Evolutionary conservation across 2,888 invertebrate species (phyloP).

Genomic region (Dicycla oo): DNA sequence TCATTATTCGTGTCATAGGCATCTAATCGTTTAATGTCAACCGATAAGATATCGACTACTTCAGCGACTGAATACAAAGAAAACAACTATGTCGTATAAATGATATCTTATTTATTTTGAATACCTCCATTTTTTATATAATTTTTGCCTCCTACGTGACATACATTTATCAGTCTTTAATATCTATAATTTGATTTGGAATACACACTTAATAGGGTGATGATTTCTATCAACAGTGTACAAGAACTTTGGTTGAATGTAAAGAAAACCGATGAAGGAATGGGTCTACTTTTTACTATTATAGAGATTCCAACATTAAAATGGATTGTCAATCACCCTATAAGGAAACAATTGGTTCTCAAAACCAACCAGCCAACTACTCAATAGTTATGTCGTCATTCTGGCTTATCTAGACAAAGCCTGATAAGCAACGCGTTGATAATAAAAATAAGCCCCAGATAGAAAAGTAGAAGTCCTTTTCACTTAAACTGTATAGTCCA

Average conservation of each 20-base stretch:
- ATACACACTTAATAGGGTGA: background rate
- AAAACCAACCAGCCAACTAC: background rate
- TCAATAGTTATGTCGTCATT: background rate
- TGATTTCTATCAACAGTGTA: background rate
- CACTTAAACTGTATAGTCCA: conserved; percentile 12
- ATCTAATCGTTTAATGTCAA: conserved; percentile 39
- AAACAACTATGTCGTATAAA: conserved; percentile 40
- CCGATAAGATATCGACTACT: conserved; percentile 57
- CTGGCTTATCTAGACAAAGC: background rate
- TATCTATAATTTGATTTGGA: conserved; percentile 14
- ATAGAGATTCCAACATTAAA: background rate
- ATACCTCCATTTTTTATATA: conserved; percentile 3
- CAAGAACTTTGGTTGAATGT: background rate
- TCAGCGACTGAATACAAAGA: conserved; percentile 35
- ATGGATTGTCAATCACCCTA: background rate
- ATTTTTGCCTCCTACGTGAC: conserved; percentile 14
- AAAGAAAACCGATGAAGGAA: background rate
- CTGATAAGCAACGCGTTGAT: conserved; percentile 3
- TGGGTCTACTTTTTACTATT: background rate
- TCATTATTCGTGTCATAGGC: background rate
- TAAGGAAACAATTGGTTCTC: background rate
- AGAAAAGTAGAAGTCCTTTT: conserved; percentile 19
- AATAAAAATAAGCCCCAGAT: conserved; percentile 22
- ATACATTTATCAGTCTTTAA: conserved; percentile 38
- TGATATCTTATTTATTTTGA: conserved; percentile 39